phyloP scores from a whole-genome alignment of 2,888 invertebrate species.

The Timema cristinae region DNA sequence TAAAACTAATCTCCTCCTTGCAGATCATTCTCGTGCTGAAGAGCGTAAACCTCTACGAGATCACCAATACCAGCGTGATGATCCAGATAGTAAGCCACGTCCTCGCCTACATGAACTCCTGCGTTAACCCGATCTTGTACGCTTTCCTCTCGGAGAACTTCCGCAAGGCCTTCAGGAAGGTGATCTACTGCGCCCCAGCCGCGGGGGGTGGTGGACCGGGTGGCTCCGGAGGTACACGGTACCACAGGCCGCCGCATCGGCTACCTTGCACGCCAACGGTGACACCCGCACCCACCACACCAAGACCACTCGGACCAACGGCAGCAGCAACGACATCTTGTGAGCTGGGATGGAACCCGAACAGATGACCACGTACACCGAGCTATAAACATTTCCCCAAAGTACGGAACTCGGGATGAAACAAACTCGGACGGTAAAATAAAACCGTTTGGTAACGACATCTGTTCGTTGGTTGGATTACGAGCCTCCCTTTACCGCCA shows the following conservation, averaged over 20 bases:
- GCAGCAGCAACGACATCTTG: conserved; percentile 57
- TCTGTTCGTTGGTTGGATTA: too few relatives aligned
- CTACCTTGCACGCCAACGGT: conserved; percentile 23
- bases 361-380: too few relatives aligned
- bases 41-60: conserved; percentile 66
- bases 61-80: conserved; percentile 62
- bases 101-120: conserved; percentile 89
- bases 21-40: conserved; percentile 78
- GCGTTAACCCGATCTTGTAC: conserved; percentile 91
- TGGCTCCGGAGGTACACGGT: conserved; percentile 18
- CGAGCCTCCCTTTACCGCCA: too few relatives aligned
- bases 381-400: too few relatives aligned
- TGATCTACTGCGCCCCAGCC: conserved; percentile 42
- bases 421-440: too few relatives aligned
- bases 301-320: conserved; percentile 63
- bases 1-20: conserved; percentile 37
- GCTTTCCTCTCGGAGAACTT: conserved; percentile 94
- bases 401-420: too few relatives aligned
- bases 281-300: conserved; percentile 43
- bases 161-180: conserved; percentile 78
- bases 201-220: conserved; percentile 18
- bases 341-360: conserved; percentile 40
- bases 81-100: conserved; percentile 75
- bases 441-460: too few relatives aligned
- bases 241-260: conserved; percentile 20